Evolutionary conservation across 2,888 invertebrate species (phyloP), one percentile per base, ranked within the genome.

Genomic region (Sesia apiformis): DNA sequence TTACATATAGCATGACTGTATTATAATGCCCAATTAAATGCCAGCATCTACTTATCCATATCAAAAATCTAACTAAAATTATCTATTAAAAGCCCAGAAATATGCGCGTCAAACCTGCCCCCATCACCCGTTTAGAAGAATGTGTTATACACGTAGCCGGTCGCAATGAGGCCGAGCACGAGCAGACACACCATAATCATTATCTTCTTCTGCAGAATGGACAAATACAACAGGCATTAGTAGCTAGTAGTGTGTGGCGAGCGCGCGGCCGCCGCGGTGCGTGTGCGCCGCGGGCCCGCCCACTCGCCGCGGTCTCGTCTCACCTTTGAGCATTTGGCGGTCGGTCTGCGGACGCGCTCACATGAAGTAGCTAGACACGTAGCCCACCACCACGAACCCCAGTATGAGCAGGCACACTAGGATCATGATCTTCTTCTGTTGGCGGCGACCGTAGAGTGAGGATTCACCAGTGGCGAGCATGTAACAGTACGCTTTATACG

Each of bases 371-470:
- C 90, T 91, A 82, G 90, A 90, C 79, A 93, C 90, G 88, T 92
- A 92, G 82, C 93, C 91, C 76, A 94, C 94, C 84, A 95, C 91
- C 81, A 95, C 93, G 90, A 95, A 91, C 84, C 93, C 93, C 91
- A 94, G 92, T 89, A 96, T 93, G 86, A 95, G 92, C 90, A 96
- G 93, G 92, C 96, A 96, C 91, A 96, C 93, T 90, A 95, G 93
- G 93, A 96, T 96, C 94, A 95, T 94, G 91, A 96, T 95, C 93
- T 95, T 94, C 95, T 96, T 96, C 94, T 94, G 94, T 92, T 53
- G 74, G 62, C 92, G 81, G 72, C 67, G 78, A 23, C 1, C 23
- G 23, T 23, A 23, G 23, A 62, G 63, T 58, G 61, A 66, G 66
- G 64, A 61, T 64, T 63, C 65, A 61, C 63, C 64, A 8, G 58